phyloP scores from a whole-genome alignment of 2,113 vertebrate species.

The Cololabis saira region DNA sequence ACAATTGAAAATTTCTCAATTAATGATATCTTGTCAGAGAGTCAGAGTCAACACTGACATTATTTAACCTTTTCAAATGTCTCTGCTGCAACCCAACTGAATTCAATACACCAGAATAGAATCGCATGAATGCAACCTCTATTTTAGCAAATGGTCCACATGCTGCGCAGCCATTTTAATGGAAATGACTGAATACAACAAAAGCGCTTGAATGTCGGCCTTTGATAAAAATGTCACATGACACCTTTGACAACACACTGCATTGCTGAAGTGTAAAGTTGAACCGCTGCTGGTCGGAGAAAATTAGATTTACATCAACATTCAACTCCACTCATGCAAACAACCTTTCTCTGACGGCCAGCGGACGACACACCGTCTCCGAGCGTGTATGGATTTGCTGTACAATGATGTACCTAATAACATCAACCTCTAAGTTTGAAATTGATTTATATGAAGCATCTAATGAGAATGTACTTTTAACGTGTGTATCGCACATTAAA shows the following conservation, averaged over 20 bases:
- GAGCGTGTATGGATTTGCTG: too few relatives aligned
- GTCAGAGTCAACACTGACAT: too few relatives aligned
- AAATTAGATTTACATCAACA: not conserved
- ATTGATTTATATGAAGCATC: not conserved
- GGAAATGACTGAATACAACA: too few relatives aligned
- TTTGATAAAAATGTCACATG: not conserved
- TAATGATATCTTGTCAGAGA: too few relatives aligned
- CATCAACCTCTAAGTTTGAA: not conserved
- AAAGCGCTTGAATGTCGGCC: not conserved
- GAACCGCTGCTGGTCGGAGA: not conserved
- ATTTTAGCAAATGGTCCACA: too few relatives aligned
- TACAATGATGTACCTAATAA: too few relatives aligned
- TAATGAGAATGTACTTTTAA: not conserved
- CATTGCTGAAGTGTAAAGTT: not conserved
- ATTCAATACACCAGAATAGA: too few relatives aligned
- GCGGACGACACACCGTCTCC: not conserved
- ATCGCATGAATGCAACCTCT: too few relatives aligned
- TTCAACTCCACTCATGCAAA: conserved; percentile 4
- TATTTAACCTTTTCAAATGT: too few relatives aligned
- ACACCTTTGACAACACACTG: not conserved
- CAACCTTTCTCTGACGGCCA: not conserved
- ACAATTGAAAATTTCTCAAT: too few relatives aligned
- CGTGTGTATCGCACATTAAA: not conserved
- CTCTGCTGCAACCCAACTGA: too few relatives aligned
- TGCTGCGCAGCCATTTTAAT: too few relatives aligned